phyloP scores from a whole-genome alignment of 2,797 vertebrate species.

The Spondyliosoma cantharus region DNA sequence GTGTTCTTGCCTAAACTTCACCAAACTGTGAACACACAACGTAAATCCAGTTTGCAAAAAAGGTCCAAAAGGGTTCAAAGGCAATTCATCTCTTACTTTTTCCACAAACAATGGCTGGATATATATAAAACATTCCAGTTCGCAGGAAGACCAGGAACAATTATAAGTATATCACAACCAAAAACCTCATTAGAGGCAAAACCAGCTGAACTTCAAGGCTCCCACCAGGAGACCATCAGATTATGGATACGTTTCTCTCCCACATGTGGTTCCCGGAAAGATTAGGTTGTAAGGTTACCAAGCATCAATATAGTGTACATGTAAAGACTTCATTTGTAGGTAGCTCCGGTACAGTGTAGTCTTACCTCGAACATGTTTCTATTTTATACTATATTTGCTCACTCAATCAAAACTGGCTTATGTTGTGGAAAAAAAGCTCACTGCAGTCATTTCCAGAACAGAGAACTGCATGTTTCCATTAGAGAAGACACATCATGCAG shows the following conservation, averaged over 20 bases:
- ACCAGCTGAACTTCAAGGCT: not conserved
- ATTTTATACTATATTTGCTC: slow-evolving; percentile 13
- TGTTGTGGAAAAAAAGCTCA: slow-evolving; percentile 31
- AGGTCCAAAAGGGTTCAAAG: not conserved
- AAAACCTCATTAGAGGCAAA: not conserved
- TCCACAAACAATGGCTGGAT: not conserved
- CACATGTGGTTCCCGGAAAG: not conserved
- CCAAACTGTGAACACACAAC: too few relatives aligned
- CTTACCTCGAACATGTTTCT: slow-evolving; percentile 6
- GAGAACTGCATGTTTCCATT: slow-evolving; percentile 64
- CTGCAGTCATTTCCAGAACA: slow-evolving; percentile 63
- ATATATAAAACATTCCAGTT: not conserved
- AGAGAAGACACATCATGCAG: slow-evolving; percentile 58
- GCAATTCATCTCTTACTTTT: not conserved
- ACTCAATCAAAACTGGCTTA: slow-evolving; percentile 33
- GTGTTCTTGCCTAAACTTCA: too few relatives aligned
- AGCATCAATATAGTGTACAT: not conserved
- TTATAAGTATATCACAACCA: not conserved
- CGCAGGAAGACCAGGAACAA: not conserved
- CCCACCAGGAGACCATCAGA: not conserved
- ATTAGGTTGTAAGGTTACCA: not conserved
- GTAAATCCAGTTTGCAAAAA: too few relatives aligned
- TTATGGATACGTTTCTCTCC: not conserved
- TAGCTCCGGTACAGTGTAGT: not conserved
- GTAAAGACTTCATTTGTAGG: not conserved